Conservation (phyloP, 2,888 invertebrate species). For the Drosophila limbata region DNA sequence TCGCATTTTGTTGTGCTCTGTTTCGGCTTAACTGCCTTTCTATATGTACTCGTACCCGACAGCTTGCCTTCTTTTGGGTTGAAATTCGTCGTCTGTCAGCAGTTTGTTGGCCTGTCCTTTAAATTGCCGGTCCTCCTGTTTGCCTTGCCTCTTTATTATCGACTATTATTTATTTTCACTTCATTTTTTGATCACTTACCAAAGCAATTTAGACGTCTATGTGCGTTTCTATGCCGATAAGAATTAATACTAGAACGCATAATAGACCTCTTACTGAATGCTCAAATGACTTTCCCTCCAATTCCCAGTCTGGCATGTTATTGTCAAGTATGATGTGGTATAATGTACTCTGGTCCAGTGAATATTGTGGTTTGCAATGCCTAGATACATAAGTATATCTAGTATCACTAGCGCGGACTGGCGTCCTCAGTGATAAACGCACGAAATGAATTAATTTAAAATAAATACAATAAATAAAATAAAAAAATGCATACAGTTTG, state of each 20-base stretch:
- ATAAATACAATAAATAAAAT: too few relatives aligned
- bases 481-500: too few relatives aligned
- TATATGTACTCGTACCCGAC: background rate
- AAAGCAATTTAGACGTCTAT: slow-evolving; percentile 62
- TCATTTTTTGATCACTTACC: slow-evolving; percentile 53
- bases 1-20: background rate
- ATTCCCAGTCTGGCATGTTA: background rate
- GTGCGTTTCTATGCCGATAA: slow-evolving; percentile 59
- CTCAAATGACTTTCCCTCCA: slow-evolving; percentile 13
- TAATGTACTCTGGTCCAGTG: background rate
- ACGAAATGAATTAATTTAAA: too few relatives aligned
- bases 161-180: slow-evolving; percentile 60
- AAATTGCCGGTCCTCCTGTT: slow-evolving; percentile 2
- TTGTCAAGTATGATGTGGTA: background rate
- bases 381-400: too few relatives aligned
- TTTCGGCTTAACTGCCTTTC: slow-evolving; percentile 10
- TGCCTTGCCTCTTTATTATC: slow-evolving; percentile 11
- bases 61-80: background rate
- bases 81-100: slow-evolving; percentile 26
- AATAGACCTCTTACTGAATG: slow-evolving; percentile 36
- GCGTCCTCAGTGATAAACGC: too few relatives aligned
- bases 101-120: slow-evolving; percentile 20
- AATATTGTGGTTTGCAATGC: background rate
- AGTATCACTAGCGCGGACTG: too few relatives aligned
- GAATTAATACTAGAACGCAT: slow-evolving; percentile 41